phyloP scores from a whole-genome alignment of 2,888 invertebrate genomes.

The Argyra leucocephala region DNA sequence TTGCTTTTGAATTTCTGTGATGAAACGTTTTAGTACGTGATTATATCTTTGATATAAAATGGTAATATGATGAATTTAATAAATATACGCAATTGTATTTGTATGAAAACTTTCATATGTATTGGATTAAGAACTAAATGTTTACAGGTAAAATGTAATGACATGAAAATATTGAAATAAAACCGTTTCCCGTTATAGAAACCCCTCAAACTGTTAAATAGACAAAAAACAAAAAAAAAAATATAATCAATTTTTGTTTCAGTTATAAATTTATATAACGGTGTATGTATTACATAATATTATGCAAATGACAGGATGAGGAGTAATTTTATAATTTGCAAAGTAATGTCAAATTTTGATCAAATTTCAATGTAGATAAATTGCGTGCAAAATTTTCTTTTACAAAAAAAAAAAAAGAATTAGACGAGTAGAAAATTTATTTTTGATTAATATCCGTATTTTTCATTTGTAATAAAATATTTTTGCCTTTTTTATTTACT shows the following conservation, averaged over 20 bases:
- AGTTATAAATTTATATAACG: not conserved
- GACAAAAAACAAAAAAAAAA: not conserved
- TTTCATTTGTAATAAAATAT: not conserved
- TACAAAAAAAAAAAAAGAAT: not conserved
- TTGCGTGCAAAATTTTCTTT: not conserved
- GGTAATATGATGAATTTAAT: not conserved
- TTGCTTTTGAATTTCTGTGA: not conserved
- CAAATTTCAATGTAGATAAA: not conserved
- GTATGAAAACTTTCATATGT: too few relatives aligned
- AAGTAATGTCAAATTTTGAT: not conserved
- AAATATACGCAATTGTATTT: too few relatives aligned
- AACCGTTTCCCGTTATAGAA: not conserved
- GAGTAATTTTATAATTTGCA: slow-evolving; percentile 1
- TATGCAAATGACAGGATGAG: not conserved
- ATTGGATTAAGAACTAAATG: too few relatives aligned
- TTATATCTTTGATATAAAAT: not conserved
- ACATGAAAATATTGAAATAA: not conserved
- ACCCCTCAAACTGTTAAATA: not conserved
- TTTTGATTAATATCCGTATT: slow-evolving; percentile 1
- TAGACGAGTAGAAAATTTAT: slow-evolving; percentile 3
- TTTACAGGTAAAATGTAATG: not conserved
- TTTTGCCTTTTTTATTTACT: not conserved
- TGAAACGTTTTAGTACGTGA: slow-evolving; percentile 3
- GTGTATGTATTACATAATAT: not conserved
- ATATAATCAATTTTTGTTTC: not conserved